Conservation (phyloP, 2,113 vertebrate genomes). For the human (Homo sapiens) region DNA sequence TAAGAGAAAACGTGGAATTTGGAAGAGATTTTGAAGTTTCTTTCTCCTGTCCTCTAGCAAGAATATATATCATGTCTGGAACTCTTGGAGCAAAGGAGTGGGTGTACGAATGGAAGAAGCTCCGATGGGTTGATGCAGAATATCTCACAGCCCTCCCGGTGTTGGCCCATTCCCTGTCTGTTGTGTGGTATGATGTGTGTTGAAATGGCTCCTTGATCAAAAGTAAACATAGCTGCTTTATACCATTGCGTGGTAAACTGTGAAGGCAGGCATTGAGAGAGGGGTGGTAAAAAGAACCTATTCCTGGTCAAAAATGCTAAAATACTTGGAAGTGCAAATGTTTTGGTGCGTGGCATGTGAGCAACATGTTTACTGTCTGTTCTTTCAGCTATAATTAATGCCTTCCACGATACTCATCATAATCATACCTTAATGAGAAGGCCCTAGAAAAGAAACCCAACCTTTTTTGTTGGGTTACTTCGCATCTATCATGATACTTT, state of each 20-base stretch:
- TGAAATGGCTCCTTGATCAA: background rate
- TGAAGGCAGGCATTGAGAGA: background rate
- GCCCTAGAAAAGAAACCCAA: background rate
- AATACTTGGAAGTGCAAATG: background rate
- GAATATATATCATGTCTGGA: background rate
- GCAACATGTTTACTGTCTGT: background rate
- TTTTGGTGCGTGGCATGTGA: background rate
- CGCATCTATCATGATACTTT: background rate
- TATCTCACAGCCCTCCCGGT: too few species aligned
- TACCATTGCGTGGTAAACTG: background rate
- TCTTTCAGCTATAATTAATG: background rate
- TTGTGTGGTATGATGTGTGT: too few species aligned
- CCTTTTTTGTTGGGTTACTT: background rate
- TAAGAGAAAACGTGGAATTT: background rate
- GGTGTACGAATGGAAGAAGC: background rate
- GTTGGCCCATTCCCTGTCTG: background rate
- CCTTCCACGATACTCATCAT: background rate
- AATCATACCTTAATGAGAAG: background rate
- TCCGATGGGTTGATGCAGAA: accelerated
- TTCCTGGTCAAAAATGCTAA: background rate
- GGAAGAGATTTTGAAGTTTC: background rate
- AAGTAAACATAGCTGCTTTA: background rate
- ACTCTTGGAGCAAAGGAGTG: background rate
- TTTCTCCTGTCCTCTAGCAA: background rate
- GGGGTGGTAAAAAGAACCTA: background rate